Percentiles rank a stretch among this genome's conserved stretches.
Conservation (phyloP, 37 sponge, comb jelly and placozoan genomes). For the Spongia lamella region DNA sequence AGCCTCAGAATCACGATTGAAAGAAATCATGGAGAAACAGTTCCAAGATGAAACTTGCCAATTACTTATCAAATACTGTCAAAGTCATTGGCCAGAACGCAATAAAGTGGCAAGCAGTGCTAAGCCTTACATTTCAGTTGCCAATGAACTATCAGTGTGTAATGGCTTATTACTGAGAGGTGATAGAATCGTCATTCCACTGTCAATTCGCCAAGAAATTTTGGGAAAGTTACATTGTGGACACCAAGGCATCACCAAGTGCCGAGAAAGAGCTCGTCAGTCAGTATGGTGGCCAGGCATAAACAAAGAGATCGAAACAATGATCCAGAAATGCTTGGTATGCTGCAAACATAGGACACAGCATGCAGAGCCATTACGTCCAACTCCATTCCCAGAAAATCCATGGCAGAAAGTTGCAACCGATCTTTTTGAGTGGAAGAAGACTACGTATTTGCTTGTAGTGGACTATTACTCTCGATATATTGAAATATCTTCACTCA, state of each 20-base stretch:
- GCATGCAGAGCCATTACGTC: constrained; percentile 12
- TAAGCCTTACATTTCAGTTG: constrained; percentile 6
- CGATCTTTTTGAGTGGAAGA: constrained; percentile 13
- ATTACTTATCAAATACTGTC: constrained; percentile 3
- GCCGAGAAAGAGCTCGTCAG: too few relatives aligned
- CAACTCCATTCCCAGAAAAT: not conserved
- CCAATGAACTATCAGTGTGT: constrained; percentile 21
- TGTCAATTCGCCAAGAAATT: too few relatives aligned
- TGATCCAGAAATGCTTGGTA: not conserved
- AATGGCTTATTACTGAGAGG: not conserved
- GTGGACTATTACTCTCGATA: constrained; percentile 27
- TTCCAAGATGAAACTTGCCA: not conserved
- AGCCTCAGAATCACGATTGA: too few relatives aligned
- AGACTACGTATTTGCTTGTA: constrained; percentile 2
- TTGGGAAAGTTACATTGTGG: not conserved
- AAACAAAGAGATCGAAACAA: not conserved
- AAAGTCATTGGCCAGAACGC: constrained; percentile 1
- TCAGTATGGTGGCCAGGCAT: too few relatives aligned
- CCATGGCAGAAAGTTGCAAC: constrained; percentile 24
- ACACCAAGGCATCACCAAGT: too few relatives aligned
- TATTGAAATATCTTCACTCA: not conserved
- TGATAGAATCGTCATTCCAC: too few relatives aligned
- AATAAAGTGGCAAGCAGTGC: not conserved
- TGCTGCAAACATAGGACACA: not conserved
- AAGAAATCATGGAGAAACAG: too few relatives aligned